phyloP scores from a whole-genome alignment of 2,113 vertebrate genomes.

The Hemibagrus wyckioides region DNA sequence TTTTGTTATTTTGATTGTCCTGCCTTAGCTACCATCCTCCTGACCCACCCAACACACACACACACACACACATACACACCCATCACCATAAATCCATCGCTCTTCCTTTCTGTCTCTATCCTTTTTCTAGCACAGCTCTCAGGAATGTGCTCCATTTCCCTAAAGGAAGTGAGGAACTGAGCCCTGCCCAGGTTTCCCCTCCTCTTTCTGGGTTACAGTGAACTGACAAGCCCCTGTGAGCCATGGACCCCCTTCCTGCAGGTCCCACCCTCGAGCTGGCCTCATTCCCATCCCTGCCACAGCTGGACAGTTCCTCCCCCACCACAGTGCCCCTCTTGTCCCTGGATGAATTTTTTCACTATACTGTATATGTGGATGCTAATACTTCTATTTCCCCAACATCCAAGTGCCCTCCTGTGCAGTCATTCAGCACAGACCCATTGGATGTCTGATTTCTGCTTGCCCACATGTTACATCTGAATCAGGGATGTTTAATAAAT shows the following conservation, averaged over 20 bases:
- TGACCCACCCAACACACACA: background rate
- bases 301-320: constrained; percentile 23
- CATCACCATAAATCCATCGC: constrained; percentile 22
- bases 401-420: background rate
- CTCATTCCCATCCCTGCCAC: constrained; percentile 36
- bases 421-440: constrained; percentile 2
- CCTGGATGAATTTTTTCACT: constrained; percentile 9
- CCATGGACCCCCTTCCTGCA: constrained; percentile 60
- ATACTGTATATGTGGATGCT: constrained; percentile 35
- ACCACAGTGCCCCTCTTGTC: constrained; percentile 51
- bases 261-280: constrained; percentile 55
- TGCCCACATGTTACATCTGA: background rate
- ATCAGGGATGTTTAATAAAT: background rate
- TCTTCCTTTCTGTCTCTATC: background rate
- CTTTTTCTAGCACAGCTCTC: constrained; percentile 29
- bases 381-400: constrained; percentile 18
- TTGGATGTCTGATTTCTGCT: constrained; percentile 11
- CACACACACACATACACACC: background rate
- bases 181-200: constrained; percentile 49
- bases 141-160: constrained; percentile 66
- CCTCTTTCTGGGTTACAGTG: constrained; percentile 31
- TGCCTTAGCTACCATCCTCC: background rate
- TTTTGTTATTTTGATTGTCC: constrained; percentile 11
- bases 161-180: constrained; percentile 55
- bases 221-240: constrained; percentile 64